Conservation (phyloP, 2,888 invertebrate species). For the Harpalus rubripes region DNA sequence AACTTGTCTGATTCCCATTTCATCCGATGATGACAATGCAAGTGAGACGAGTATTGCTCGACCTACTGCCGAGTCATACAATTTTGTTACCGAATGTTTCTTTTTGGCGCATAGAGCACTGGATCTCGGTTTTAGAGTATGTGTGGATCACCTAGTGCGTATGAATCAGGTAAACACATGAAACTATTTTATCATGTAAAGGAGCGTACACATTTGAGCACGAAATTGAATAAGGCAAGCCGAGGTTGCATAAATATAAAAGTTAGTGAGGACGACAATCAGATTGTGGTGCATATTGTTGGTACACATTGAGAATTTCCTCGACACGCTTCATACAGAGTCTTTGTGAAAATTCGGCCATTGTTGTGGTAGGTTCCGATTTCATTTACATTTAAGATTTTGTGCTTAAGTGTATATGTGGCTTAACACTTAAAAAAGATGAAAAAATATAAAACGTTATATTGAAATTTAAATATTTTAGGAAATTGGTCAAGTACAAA, state of each 20-base stretch:
- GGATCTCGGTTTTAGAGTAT: slow-evolving; percentile 87
- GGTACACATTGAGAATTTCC: no score
- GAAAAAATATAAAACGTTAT: no score
- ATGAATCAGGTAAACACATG: slow-evolving; percentile 79
- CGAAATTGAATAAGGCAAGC: neutral
- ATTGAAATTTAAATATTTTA: slow-evolving; percentile 67
- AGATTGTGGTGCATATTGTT: neutral
- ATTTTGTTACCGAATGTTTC: slow-evolving; percentile 94
- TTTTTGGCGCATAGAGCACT: slow-evolving; percentile 93
- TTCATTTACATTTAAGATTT: no score
- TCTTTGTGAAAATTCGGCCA: no score
- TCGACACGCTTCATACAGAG: no score
- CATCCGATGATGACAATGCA: slow-evolving; percentile 79
- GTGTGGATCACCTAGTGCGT: slow-evolving; percentile 83
- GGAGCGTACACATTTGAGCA: no score
- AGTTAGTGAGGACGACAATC: neutral
- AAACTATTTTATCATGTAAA: neutral
- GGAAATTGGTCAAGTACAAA: slow-evolving; percentile 87
- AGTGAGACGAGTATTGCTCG: slow-evolving; percentile 77
- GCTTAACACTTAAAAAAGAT: no score
- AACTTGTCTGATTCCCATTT: slow-evolving; percentile 88
- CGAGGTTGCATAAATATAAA: no score
- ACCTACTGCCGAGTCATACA: slow-evolving; percentile 82
- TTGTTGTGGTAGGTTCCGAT: no score
- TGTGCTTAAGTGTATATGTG: no score